These are phyloP conservation scores for Toxostoma redivivum DNA, from an alignment of 2,113 vertebrate genomes.

Conservation along the genomic window DNA sequence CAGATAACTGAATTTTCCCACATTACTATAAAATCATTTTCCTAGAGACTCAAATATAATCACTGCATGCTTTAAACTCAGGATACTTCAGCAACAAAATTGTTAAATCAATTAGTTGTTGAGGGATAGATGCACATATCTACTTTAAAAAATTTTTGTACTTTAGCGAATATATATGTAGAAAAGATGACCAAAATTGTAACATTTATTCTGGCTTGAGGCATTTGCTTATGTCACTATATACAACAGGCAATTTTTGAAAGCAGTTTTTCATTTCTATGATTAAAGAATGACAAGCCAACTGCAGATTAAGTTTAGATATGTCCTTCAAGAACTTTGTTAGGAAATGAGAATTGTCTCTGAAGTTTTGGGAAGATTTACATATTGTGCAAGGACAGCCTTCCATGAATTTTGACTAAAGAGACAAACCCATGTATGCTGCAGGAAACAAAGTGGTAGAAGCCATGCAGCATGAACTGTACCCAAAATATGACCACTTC, in stretches of 20 bases:
- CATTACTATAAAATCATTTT: constrained; percentile 10
- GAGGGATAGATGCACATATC: neutral
- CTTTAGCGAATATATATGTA: neutral
- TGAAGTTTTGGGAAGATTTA: neutral
- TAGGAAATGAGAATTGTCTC: neutral
- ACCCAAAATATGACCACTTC: neutral
- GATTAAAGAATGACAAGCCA: neutral
- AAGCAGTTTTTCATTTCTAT: neutral
- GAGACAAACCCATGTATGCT: neutral
- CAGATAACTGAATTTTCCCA: neutral
- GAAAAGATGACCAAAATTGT: neutral
- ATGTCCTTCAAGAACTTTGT: neutral
- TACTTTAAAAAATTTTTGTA: neutral
- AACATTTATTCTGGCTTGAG: neutral
- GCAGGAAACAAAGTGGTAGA: neutral
- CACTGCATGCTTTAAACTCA: neutral
- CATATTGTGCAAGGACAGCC: neutral
- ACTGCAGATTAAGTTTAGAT: neutral
- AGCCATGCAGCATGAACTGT: neutral
- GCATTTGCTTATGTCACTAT: neutral
- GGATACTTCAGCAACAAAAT: constrained; percentile 16
- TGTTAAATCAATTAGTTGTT: neutral
- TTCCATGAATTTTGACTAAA: neutral
- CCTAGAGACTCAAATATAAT: neutral
- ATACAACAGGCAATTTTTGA: neutral